Base-by-base conservation (phyloP, 2,113 vertebrate genomes). In the Panthera tigris region DNA sequence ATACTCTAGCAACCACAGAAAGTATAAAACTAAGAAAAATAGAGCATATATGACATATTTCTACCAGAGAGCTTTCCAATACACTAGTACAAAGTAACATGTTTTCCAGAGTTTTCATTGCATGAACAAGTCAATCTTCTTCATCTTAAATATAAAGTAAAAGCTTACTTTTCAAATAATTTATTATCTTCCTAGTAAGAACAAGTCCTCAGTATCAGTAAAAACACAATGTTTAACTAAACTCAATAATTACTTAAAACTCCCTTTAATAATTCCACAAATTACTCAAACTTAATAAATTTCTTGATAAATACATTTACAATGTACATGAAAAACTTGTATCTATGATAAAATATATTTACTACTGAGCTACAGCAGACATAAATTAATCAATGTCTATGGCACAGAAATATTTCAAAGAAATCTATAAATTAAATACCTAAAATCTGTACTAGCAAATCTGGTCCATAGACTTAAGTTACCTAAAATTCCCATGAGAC, bases 241-340 rank as follows among this genome's bases (percentile, higher is more conserved):
- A 89, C 21, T 95, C 52, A 89, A 41, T 25, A 73, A 79, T 69
- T 21, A 93, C 25, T 91, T 95, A 88, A 95, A 96, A 95, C 39
- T 96, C n/a, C 65, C 68, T 97, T 79, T 89, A 96, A 52, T 86
- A 15, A 55, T 61, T 78, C 36, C 55, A 92, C 16, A 91, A 80
- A 92, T 78, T 78, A 96, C 12, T 84, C 57, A 5, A 95, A 33
- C 8, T 95, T 94, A 91, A 94, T 1, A 94, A 79, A 68, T 65
- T 93, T 97, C 69, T 71, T 96, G 69, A 45, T 91, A 87, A 81
- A 61, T 52, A 61, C 63, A 7, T 82, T 94, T 45, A 84, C 3
- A 57, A 97, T 5, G 5, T 61, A 97, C 21, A 3, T 6, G 3
- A 81, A 88, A 96, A 76, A 39, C 10, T 78, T 81, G 3, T 4